Conservation (phyloP, 1,140 invertebrate species). For the Scaptomyza graminum region DNA sequence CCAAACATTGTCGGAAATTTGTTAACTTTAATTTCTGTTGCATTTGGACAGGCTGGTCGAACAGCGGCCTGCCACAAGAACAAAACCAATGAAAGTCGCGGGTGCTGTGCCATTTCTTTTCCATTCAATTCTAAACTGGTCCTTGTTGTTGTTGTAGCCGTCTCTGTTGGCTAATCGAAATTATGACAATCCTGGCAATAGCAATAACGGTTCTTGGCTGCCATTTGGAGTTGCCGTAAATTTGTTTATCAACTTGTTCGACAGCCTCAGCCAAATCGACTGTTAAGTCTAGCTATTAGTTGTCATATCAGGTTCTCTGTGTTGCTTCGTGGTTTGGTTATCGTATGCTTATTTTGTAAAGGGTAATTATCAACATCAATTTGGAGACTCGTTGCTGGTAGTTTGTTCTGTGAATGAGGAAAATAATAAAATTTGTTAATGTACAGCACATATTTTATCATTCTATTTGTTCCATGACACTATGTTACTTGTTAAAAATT, state of each 20-base stretch:
- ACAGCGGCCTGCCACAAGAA: conserved; percentile 5
- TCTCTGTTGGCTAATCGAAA: conserved; percentile 63
- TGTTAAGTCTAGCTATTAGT: conserved; percentile 26
- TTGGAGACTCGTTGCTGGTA: neutral
- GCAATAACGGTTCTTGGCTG: conserved; percentile 54
- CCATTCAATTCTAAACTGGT: conserved; percentile 12
- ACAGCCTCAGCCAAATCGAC: conserved; percentile 29
- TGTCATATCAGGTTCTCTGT: neutral
- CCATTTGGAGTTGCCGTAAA: conserved; percentile 58
- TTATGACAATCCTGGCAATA: conserved; percentile 73
- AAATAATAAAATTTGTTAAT: no score
- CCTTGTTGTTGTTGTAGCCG: conserved; percentile 3
- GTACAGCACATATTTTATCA: no score
- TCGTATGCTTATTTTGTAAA: neutral
- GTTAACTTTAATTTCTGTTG: conserved; percentile 79
- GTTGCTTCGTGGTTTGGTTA: neutral
- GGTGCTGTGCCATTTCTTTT: conserved; percentile 58
- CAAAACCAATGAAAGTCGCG: conserved; percentile 56
- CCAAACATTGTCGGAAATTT: conserved; percentile 81
- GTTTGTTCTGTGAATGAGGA: no score
- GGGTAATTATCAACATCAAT: neutral
- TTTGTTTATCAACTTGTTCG: conserved; percentile 76
- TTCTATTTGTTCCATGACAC: no score
- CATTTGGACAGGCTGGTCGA: conserved; percentile 56
- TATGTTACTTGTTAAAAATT: neutral